Evolutionary conservation across 2,113 vertebrate species (phyloP), one percentile per base, ranked within the genome.

Genomic region (Coregonus clupeaformis): DNA sequence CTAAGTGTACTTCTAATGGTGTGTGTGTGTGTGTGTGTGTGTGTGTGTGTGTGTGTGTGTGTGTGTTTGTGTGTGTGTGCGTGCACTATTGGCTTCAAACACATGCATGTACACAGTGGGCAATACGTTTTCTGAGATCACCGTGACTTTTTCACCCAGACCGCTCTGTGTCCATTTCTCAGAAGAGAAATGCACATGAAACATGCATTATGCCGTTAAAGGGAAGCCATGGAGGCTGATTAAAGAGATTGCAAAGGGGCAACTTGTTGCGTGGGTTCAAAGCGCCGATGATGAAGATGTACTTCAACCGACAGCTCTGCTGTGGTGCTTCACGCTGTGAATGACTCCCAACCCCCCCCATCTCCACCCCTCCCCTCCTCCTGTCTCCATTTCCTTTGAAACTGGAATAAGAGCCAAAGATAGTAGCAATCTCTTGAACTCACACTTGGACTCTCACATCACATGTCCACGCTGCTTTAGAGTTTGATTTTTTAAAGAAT

Each of bases 251-350:
- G 69, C 63, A 70, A 74, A 63, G 71, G 77, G 64, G 69, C 65
- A 29, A 62, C 72, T 60, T 80, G 77, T 82, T 81, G 77, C 60
- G 36, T 80, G 76, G 81, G 77, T 78, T 76, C 80, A 76, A 77
- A 85, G 79, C 29, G 57, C 77, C 45, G 73, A 62, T 75, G 75
- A 82, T 80, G 66, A 84, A 79, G 79, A 84, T 80, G 79, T 82
- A 73, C 77, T 76, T 52, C 29, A 63, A 64, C 63, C 79, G 79
- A 83, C 60, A 55, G 77, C 66, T 68, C 32, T 29, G 20, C 49
- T 72, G 45, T 36, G 84, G 32, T 18, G 59, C 70, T 70, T 82
- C 72, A 64, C 5, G 27, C 63, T 59, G 62, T 52, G 27, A 76
- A 63, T 74, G 36, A 77, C 72, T 25, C 68, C 27, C 62, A 69